Conservation (phyloP, 1,140 invertebrate genomes). For the Drosophila orosa region DNA sequence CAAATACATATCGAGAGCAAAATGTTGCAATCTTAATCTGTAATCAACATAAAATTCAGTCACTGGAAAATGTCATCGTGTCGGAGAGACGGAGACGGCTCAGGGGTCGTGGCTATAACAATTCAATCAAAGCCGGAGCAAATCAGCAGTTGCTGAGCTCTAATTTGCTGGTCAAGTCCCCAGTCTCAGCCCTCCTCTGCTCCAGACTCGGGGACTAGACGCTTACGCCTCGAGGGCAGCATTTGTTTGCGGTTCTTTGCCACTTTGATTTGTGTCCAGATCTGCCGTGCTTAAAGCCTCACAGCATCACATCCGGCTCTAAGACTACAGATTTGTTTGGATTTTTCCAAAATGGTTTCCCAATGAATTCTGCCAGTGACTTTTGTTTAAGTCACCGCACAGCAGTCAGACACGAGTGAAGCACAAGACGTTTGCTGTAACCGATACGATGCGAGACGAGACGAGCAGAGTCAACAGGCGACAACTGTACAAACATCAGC, state of each 20-base stretch:
- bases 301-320: slow-evolving; percentile 30
- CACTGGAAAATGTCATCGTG: slow-evolving; percentile 79
- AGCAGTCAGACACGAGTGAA: slow-evolving; percentile 34
- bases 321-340: slow-evolving; percentile 18
- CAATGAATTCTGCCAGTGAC: slow-evolving; percentile 60
- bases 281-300: slow-evolving; percentile 68
- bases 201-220: slow-evolving; percentile 37
- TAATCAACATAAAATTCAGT: slow-evolving; percentile 82
- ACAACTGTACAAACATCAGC: slow-evolving; percentile 38
- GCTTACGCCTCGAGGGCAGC: slow-evolving; percentile 56
- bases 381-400: slow-evolving; percentile 73
- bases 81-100: not conserved
- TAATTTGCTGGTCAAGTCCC: slow-evolving; percentile 40
- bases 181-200: not conserved
- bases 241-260: slow-evolving; percentile 75
- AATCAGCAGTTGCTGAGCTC: slow-evolving; percentile 71
- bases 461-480: slow-evolving; percentile 38
- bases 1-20: slow-evolving; percentile 63
- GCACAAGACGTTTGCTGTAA: slow-evolving; percentile 57
- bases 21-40: slow-evolving; percentile 82
- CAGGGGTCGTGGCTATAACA: slow-evolving; percentile 55
- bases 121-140: slow-evolving; percentile 73
- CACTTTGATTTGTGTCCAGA: slow-evolving; percentile 75
- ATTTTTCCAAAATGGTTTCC: slow-evolving; percentile 42
- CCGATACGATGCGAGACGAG: slow-evolving; percentile 48